A percentile compares a stretch with the other conserved stretches of the same genome.
These are phyloP conservation scores for Camponotus vicinus DNA, from an alignment of 1,140 invertebrate species.

Conservation along the genomic window DNA sequence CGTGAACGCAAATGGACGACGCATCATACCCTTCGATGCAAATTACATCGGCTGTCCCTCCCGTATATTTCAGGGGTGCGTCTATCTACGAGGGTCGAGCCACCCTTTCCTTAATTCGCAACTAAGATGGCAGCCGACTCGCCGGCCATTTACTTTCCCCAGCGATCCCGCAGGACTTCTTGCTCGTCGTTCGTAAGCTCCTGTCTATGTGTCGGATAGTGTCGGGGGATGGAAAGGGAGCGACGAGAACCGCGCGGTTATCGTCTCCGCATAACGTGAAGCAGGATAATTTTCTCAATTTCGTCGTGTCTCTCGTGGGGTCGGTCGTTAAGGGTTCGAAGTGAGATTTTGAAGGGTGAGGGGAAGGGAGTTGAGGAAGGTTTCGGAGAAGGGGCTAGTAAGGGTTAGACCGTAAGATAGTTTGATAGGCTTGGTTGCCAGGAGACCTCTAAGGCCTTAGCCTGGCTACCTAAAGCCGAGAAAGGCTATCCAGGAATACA, in stretches of 20 bases:
- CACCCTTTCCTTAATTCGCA: constrained; percentile 84
- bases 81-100: constrained; percentile 64
- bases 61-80: constrained; percentile 24
- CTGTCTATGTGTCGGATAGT: constrained; percentile 39
- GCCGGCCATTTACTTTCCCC: constrained; percentile 70
- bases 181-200: constrained; percentile 61
- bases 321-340: constrained; percentile 85
- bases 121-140: constrained; percentile 82
- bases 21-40: constrained; percentile 43
- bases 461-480: constrained; percentile 78
- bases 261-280: constrained; percentile 78
- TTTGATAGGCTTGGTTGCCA: constrained; percentile 86
- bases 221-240: constrained; percentile 42
- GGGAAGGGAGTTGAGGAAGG: constrained; percentile 63
- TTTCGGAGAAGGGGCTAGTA: constrained; percentile 72
- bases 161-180: constrained; percentile 62
- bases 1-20: constrained; percentile 20
- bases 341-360: constrained; percentile 84
- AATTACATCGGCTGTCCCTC: constrained; percentile 60
- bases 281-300: constrained; percentile 86
- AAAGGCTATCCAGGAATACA: constrained; percentile 76
- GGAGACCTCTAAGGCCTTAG: constrained; percentile 82
- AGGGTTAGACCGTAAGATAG: constrained; percentile 85
- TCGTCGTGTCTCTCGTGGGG: constrained; percentile 84
- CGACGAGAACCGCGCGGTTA: constrained; percentile 78